Conservation (phyloP, 1,140 invertebrate genomes). For the Pantala flavescens region DNA sequence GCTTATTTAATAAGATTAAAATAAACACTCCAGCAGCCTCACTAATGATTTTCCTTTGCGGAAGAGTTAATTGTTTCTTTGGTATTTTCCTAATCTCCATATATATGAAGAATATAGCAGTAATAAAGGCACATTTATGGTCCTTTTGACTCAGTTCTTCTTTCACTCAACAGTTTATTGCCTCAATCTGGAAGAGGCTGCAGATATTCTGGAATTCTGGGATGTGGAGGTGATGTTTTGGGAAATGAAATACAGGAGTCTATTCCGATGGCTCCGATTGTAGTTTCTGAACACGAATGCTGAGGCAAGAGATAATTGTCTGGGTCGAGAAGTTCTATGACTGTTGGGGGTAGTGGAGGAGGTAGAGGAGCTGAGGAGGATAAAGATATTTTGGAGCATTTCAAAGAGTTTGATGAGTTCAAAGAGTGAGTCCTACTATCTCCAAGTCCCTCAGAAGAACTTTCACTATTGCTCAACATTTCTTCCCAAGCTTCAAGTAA, state of each 20-base stretch:
- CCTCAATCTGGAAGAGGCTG: not conserved
- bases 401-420: not conserved
- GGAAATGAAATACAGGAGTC: not conserved
- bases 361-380: not conserved
- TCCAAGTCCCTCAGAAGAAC: not conserved
- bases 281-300: not conserved
- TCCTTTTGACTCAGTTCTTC: too few relatives aligned
- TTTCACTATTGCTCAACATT: not conserved
- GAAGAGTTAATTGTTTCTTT: too few relatives aligned
- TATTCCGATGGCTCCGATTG: not conserved
- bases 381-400: not conserved
- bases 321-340: not conserved
- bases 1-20: too few relatives aligned
- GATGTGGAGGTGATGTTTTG: not conserved
- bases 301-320: not conserved
- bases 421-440: not conserved
- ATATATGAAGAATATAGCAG: too few relatives aligned
- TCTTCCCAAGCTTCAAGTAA: constrained; percentile 31
- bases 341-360: not conserved
- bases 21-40: too few relatives aligned
- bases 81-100: too few relatives aligned
- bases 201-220: not conserved
- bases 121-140: too few relatives aligned
- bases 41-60: too few relatives aligned
- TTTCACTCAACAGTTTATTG: not conserved